A percentile compares a stretch with the other conserved stretches of the same genome.
Conservation (phyloP, 2,113 vertebrate species). For the Xenopus borealis region DNA sequence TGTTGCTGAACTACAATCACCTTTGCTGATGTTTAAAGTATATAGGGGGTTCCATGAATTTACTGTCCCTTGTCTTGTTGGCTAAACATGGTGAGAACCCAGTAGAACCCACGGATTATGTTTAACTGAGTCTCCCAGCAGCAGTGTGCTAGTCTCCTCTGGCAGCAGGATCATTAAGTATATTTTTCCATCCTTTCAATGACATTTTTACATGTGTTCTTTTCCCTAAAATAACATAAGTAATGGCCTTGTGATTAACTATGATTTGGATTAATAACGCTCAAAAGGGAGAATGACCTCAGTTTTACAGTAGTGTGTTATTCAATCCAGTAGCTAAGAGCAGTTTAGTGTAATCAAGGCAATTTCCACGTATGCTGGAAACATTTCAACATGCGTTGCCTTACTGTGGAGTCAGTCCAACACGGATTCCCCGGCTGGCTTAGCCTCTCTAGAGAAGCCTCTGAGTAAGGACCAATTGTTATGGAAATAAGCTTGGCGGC, state of each 20-base stretch:
- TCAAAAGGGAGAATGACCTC: not conserved
- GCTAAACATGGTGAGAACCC: no score
- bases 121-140: no score
- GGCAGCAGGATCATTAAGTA: no score
- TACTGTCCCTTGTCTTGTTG: no score
- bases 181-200: no score
- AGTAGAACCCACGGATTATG: no score
- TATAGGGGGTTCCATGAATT: no score
- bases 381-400: constrained; percentile 13
- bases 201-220: not conserved
- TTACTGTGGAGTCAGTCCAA: constrained; percentile 16
- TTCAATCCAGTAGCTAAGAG: constrained; percentile 1
- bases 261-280: not conserved
- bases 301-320: constrained; percentile 10
- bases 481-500: constrained; percentile 44
- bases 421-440: constrained; percentile 21
- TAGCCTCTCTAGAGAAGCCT: not conserved
- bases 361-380: constrained; percentile 18
- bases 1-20: no score
- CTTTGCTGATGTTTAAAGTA: no score
- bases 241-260: not conserved
- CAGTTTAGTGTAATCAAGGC: constrained; percentile 22
- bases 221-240: constrained; percentile 20
- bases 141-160: no score
- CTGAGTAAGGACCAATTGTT: constrained; percentile 34